Base-by-base conservation (phyloP, 2,888 invertebrate genomes). In the Caenorhabditis doughertyi region DNA sequence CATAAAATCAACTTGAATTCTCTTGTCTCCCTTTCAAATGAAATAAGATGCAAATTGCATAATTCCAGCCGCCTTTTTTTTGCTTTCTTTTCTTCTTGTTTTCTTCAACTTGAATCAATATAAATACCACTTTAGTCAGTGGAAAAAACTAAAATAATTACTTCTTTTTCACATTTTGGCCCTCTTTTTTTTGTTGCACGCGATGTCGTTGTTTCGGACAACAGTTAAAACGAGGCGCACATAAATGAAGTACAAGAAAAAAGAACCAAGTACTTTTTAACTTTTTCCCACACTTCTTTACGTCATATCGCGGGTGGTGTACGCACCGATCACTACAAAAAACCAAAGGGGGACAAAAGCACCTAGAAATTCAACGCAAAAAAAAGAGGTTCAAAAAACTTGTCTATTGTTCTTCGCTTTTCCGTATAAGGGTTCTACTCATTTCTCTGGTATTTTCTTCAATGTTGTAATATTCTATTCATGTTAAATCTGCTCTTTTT, bases 41-140 rank as follows among this genome's bases (percentile, higher is more conserved):
- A 77, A 68, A 77, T 77, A 60, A 68, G 62, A 77, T 77, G 77
- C 77, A 77, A 77, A 77, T 77, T 77, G 65, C 77, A 67, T 49
- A 76, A 47, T 74, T 76, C 74, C 67, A 55, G 47, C 53, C 53
- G 47, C 39, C 39, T 29, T 58, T 55, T 39, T 42, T 42, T 23
- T 44, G 13, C 23, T 21, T 9, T 47, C 21, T 58, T 47, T 53
- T 58, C 13, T 51, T 25, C 51, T 35, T 51, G 42, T 23, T 65
- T 42, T 64, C 29, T 27, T 47, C 32, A 25, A 25, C 13, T 21
- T 42, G 53, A 72, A 72, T 65, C 74, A 74, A 58, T 65, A 64
- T 13, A 27, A 51, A 53, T 73, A 39, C 60, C 60, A 64, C 49
- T 49, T 49, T 51, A 39, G 53, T 21, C 4, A 27, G 56, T 47